Base-by-base conservation (phyloP, 1,140 invertebrate genomes). In the Drosophila funebris region DNA sequence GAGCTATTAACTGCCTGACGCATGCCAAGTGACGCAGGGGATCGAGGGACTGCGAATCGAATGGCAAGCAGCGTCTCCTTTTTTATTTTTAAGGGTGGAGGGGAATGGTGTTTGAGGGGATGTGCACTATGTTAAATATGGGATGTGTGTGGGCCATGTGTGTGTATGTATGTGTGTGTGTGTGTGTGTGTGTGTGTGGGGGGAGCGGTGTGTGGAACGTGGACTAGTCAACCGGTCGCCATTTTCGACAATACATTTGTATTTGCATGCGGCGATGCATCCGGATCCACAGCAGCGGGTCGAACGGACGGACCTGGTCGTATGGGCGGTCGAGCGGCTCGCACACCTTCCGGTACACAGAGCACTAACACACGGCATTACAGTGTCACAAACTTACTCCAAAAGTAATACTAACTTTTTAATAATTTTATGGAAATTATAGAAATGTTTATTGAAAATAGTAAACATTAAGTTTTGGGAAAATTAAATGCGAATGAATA, bases 221-320 rank as follows among this genome's bases (percentile, higher is more conserved):
- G 52, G 52, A 31, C 27, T 67, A 72, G 81, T 73, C 81, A 76
- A 80, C 73, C 82, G 80, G 69, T 85, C 73, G 69, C 81, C 78
- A 87, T 78, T 87, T 82, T 85, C 78, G 78, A 88, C 82, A 88
- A 78, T 87, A 88, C 82, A 87, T 82, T 87, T 87, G 82, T 87
- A 87, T 87, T 87, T 87, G 82, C 82, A 85, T 85, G 82, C 83
- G 71, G 83, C 78, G 60, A 62, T 82, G 78, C 68, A 80, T 85
- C 82, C 83, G 83, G 83, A 72, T 53, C 57, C 76, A 81, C 68
- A 77, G 64, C 72, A 82, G 54, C 64, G 83, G 61, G 60, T 71
- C 70, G 44, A 63, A 41, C 53, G 72, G 52, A 62, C 66, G 79
- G 71, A 76, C 66, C 63, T 67, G 56, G 67, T 70, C 54, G 56